Conservation (phyloP, 1,140 invertebrate species). For the Macrobrachium nipponense region DNA sequence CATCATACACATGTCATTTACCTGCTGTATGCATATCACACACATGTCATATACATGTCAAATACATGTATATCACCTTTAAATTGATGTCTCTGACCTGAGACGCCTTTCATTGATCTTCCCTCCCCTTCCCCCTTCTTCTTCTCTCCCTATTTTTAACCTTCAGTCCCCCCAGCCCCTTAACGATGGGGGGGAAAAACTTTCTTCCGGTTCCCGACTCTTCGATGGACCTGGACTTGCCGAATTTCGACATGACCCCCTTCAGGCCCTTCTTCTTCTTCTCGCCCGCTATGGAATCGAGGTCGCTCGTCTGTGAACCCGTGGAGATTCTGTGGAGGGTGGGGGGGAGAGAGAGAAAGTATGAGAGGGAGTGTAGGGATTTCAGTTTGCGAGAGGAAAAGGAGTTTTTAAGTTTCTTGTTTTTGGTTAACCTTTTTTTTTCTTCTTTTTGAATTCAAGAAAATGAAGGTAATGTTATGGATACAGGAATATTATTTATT, state of each 20-base stretch:
- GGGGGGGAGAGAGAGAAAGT: neutral
- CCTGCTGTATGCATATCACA: too few relatives aligned
- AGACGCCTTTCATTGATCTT: too few relatives aligned
- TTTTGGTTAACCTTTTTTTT: neutral
- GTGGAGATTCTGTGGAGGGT: constrained; percentile 75
- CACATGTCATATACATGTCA: too few relatives aligned
- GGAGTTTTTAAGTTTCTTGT: neutral
- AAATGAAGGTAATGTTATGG: too few relatives aligned
- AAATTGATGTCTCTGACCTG: too few relatives aligned
- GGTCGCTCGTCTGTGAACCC: constrained; percentile 86
- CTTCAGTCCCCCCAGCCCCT: constrained; percentile 66
- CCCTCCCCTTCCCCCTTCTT: too few relatives aligned
- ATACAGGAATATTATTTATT: too few relatives aligned
- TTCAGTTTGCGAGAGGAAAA: neutral
- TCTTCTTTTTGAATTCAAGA: neutral
- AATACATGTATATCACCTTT: neutral
- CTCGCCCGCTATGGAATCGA: constrained; percentile 77
- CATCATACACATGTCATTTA: too few relatives aligned
- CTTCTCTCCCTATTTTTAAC: constrained; percentile 63
- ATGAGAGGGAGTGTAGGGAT: neutral
- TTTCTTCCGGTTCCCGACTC: constrained; percentile 66
- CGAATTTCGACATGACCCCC: constrained; percentile 85
- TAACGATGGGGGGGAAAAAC: too few relatives aligned
- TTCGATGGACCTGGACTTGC: constrained; percentile 86
- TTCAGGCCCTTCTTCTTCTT: constrained; percentile 86